These are phyloP conservation scores for Morpho deidamia DNA, from an alignment of 2,888 invertebrate genomes.

Conservation along the genomic window DNA sequence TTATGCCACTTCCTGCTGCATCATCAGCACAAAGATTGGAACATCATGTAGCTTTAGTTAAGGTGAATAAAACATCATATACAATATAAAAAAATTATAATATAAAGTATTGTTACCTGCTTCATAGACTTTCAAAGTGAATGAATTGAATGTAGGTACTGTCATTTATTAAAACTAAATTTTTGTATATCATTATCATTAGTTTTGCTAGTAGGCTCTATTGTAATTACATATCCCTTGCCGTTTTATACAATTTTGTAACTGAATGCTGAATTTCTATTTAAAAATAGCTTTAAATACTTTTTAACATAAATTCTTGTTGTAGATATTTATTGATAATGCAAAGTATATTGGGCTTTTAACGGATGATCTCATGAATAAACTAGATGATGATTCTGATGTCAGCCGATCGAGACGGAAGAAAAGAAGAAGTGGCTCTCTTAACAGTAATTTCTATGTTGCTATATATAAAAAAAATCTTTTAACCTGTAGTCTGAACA, in stretches of 20 bases:
- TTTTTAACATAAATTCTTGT: slow-evolving; percentile 8
- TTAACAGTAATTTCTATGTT: slow-evolving; percentile 82
- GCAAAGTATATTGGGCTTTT: slow-evolving; percentile 85
- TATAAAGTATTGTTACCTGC: too few relatives aligned
- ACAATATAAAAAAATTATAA: too few relatives aligned
- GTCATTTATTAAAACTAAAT: too few relatives aligned
- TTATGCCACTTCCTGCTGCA: slow-evolving; percentile 87
- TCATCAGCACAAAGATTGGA: slow-evolving; percentile 81
- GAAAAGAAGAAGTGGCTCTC: slow-evolving; percentile 90
- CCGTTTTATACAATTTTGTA: too few relatives aligned
- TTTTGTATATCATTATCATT: too few relatives aligned
- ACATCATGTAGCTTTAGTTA: slow-evolving; percentile 84
- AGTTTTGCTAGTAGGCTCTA: too few relatives aligned
- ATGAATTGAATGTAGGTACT: too few relatives aligned
- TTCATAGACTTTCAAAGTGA: too few relatives aligned
- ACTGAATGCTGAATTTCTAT: too few relatives aligned
- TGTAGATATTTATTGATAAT: slow-evolving; percentile 86
- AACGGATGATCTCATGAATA: slow-evolving; percentile 77
- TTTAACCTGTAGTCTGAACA: background rate
- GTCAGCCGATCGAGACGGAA: slow-evolving; percentile 80
- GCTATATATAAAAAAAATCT: background rate
- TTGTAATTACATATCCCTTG: too few relatives aligned
- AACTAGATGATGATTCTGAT: slow-evolving; percentile 70
- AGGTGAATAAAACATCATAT: slow-evolving; percentile 59
- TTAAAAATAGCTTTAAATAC: too few relatives aligned